Evolutionary conservation across 2,113 vertebrate genomes (phyloP).

Genomic region (Odocoileus virginianus): DNA sequence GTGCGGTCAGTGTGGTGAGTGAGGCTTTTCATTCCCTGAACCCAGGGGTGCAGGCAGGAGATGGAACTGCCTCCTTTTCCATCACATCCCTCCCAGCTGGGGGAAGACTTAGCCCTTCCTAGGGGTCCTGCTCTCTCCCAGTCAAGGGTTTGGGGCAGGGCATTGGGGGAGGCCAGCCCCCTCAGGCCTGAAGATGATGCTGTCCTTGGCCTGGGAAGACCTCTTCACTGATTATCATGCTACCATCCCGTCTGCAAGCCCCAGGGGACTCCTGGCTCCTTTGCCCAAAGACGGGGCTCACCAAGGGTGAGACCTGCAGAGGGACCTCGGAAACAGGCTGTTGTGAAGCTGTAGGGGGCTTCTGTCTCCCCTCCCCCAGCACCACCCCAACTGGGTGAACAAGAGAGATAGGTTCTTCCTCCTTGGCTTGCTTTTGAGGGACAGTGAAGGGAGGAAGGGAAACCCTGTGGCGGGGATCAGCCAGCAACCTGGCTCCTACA

Average conservation of each 20-base stretch:
- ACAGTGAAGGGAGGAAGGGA: not conserved
- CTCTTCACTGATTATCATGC: not conserved
- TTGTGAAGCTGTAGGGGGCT: not conserved
- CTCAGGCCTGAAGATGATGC: not conserved
- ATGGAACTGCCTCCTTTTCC: not conserved
- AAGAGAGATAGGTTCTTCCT: not conserved
- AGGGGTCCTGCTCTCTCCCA: not conserved
- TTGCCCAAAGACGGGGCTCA: not conserved
- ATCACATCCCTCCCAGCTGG: not conserved
- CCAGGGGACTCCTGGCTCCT: not conserved
- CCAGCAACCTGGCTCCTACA: not conserved
- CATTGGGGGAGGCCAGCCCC: not conserved
- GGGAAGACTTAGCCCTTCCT: not conserved
- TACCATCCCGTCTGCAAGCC: not conserved
- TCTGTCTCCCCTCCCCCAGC: not conserved
- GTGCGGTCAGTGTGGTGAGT: not conserved
- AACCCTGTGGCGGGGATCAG: not conserved
- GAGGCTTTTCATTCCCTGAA: not conserved
- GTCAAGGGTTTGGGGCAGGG: not conserved
- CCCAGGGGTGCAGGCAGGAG: not conserved
- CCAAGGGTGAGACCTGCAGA: not conserved
- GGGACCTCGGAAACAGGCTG: not conserved
- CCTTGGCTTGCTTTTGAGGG: not conserved
- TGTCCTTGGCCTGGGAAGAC: not conserved
- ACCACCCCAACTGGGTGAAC: not conserved